These are phyloP conservation scores for Nebria salina DNA, from an alignment of 2,888 invertebrate genomes.

Conservation along the genomic window DNA sequence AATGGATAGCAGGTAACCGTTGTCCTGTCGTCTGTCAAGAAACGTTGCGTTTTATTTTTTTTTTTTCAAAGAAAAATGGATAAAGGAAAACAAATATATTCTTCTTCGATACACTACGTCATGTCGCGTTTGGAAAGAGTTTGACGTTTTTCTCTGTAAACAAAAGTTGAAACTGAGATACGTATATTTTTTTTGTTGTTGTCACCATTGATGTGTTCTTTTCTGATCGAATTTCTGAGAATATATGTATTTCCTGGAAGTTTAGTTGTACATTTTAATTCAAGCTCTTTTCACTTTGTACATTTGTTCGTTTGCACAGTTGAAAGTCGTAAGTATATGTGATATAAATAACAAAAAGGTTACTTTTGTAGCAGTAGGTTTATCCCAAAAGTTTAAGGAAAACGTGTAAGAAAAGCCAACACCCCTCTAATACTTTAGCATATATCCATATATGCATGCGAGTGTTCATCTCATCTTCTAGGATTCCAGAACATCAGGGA, in stretches of 20 bases:
- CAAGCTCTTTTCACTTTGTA: too few species aligned
- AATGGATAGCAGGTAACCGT: conserved; percentile 1
- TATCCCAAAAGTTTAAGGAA: conserved; percentile 24
- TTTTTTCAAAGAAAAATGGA: not conserved
- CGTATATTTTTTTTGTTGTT: not conserved
- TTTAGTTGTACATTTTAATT: not conserved
- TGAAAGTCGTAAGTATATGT: not conserved
- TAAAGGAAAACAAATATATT: not conserved
- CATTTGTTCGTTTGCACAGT: not conserved
- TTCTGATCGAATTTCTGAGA: not conserved
- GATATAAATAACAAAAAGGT: not conserved
- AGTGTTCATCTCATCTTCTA: conserved; percentile 11
- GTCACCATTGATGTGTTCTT: not conserved
- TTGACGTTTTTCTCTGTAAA: not conserved
- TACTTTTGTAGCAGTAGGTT: conserved; percentile 16
- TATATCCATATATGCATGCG: conserved; percentile 34
- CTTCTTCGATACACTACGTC: not conserved
- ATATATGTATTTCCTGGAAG: not conserved
- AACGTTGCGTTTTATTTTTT: not conserved
- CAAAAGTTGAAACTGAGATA: conserved; percentile 1
- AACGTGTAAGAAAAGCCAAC: conserved; percentile 25
- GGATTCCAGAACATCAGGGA: not conserved
- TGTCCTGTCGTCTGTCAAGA: not conserved
- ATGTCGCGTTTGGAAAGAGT: not conserved
- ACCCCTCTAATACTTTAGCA: conserved; percentile 17